Base-by-base conservation (phyloP, 2,113 vertebrate genomes). In the Hypomesus transpacificus region DNA sequence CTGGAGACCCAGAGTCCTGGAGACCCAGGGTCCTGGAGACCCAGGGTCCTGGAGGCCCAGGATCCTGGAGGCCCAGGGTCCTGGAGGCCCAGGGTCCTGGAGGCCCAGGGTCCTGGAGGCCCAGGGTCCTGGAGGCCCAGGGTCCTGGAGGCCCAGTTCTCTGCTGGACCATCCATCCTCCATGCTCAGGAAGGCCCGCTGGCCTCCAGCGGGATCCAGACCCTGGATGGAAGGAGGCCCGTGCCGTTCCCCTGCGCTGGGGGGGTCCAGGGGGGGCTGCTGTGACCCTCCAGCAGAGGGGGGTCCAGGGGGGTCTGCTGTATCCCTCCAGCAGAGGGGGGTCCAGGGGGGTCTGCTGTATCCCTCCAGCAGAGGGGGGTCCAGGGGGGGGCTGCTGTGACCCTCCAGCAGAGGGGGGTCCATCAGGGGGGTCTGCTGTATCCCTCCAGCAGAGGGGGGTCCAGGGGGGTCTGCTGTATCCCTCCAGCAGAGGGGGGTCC, bases 271-370 rank as follows among this genome's bases (percentile, higher is more conserved):
- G 26, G 21, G 28, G 34, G 74, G 66, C 64, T n/a, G n/a, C n/a
- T n/a, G n/a, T n/a, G n/a, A n/a, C n/a, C 24, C 24, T 26, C 24
- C 24, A 3, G 24, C 24, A 26, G 24, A 26, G 71, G 20, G 9
- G 20, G 51, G 53, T 20, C 51, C 76, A 57, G 46, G 58, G 66
- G 69, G 66, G 71, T 69, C 26, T 51, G 39, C 17, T 21, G 76
- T n/a, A n/a, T n/a, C n/a, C 24, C 24, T 26, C 24, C 24, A 3
- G 24, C 24, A 26, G 24, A 26, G 71, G 20, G 9, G 20, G 51
- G 53, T 20, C 51, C 76, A 57, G 46, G 58, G 66, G 69, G 66
- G 71, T 69, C 26, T 51, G 39, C 17, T 21, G 76, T n/a, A n/a
- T n/a, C n/a, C 24, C 24, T 26, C 24, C 24, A 3, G 24, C 24